Conservation (phyloP, 2,113 vertebrate species). For the Fregata magnificens region DNA sequence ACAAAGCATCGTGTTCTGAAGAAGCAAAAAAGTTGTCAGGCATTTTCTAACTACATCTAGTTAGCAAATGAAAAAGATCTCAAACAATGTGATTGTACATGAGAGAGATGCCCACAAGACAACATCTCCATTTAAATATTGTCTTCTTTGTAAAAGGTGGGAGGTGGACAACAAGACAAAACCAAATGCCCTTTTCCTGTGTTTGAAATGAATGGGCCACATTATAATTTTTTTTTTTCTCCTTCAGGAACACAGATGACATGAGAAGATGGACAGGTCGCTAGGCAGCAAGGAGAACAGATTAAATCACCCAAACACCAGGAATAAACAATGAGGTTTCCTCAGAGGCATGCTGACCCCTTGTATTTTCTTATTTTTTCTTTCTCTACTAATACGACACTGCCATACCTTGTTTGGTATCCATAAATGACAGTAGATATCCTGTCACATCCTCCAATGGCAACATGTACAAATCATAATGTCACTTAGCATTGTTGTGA, state of each 20-base stretch:
- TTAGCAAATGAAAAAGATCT: not conserved
- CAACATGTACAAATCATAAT: not conserved
- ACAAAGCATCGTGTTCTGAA: not conserved
- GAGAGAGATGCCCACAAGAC: not conserved
- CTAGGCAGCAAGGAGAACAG: not conserved
- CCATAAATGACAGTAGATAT: not conserved
- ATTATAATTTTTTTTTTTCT: not conserved
- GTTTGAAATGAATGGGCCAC: not conserved
- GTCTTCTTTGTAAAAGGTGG: not conserved
- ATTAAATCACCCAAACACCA: not conserved
- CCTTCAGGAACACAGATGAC: not conserved
- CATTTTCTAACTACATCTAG: not conserved
- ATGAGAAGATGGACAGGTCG: not conserved
- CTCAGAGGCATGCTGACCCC: not conserved
- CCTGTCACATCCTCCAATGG: not conserved
- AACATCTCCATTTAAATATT: not conserved
- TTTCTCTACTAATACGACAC: not conserved
- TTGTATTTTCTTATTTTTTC: not conserved
- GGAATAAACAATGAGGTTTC: not conserved
- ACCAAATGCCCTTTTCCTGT: not conserved
- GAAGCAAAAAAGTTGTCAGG: not conserved
- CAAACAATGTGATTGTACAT: not conserved
- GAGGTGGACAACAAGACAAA: not conserved
- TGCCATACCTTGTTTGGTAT: not conserved
- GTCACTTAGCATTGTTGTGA: not conserved